A percentile compares a stretch with the other conserved stretches of the same genome.
These are phyloP conservation scores for Habroteleia sp. DNA, from an alignment of 2,888 invertebrate genomes.

Conservation along the genomic window DNA sequence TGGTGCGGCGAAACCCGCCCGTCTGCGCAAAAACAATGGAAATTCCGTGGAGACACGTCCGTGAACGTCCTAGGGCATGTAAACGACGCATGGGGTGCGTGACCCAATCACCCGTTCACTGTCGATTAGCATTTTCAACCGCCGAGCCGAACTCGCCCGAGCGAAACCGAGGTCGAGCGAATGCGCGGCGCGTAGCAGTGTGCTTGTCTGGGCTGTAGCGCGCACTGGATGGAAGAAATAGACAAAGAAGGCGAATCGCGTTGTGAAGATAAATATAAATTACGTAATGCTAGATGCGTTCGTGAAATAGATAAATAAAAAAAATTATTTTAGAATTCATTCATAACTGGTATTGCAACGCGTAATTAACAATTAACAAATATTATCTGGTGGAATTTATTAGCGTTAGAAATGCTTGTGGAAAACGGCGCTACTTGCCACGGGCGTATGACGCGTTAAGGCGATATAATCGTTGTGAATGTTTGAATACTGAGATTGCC, in stretches of 20 bases:
- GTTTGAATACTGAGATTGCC: no score
- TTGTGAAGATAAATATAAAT: slow-evolving; percentile 34
- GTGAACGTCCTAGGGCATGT: slow-evolving; percentile 78
- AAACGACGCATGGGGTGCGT: slow-evolving; percentile 77
- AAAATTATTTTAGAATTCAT: slow-evolving; percentile 13
- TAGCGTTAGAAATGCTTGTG: no score
- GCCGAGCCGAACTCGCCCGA: slow-evolving; percentile 46
- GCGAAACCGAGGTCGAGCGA: slow-evolving; percentile 67
- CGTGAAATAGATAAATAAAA: slow-evolving; percentile 4
- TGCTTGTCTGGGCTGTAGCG: slow-evolving; percentile 7
- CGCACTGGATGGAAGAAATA: slow-evolving; percentile 16
- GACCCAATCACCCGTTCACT: slow-evolving; percentile 78
- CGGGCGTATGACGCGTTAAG: no score
- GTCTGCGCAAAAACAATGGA: slow-evolving; percentile 68
- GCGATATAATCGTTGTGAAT: no score
- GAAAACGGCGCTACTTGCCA: no score
- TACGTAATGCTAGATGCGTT: slow-evolving; percentile 8
- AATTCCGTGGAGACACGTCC: slow-evolving; percentile 74
- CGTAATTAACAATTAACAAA: no score
- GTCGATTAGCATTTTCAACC: slow-evolving; percentile 65
- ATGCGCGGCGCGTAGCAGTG: slow-evolving; percentile 4
- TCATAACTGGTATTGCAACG: slow-evolving; percentile 8
- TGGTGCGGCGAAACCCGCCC: slow-evolving; percentile 13
- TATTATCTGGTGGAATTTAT: no score
- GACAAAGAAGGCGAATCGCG: slow-evolving; percentile 23